Conservation (phyloP, 2,888 invertebrate genomes). For the Aphidoletes aphidimyza region DNA sequence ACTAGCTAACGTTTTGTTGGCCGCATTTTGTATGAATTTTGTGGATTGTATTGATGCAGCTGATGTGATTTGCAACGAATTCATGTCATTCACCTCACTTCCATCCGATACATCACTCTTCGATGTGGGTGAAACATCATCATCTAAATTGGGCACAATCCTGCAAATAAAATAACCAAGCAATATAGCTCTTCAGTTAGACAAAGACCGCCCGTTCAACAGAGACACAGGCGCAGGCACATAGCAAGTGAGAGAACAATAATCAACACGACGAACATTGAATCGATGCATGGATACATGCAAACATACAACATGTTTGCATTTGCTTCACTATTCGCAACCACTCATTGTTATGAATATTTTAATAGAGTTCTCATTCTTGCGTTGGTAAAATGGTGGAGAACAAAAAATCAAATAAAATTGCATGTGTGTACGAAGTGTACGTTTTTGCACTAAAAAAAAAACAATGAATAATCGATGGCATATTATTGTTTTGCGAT, state of each 20-base stretch:
- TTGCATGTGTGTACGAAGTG: slow-evolving; percentile 16
- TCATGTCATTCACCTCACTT: slow-evolving; percentile 66
- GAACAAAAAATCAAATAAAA: background rate
- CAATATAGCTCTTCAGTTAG: slow-evolving; percentile 42
- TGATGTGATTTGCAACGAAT: slow-evolving; percentile 52
- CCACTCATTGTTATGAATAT: background rate
- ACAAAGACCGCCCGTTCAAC: too few species aligned
- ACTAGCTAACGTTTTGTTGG: slow-evolving; percentile 56
- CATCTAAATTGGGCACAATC: slow-evolving; percentile 87
- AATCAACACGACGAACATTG: background rate
- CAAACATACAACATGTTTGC: background rate
- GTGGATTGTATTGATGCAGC: slow-evolving; percentile 57
- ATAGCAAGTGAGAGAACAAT: background rate
- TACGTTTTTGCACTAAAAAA: background rate
- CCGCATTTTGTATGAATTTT: slow-evolving; percentile 56
- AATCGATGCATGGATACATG: too few species aligned
- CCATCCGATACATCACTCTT: slow-evolving; percentile 78
- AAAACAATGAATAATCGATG: slow-evolving; percentile 31
- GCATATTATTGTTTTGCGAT: background rate
- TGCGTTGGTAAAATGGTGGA: background rate
- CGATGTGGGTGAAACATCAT: slow-evolving; percentile 82
- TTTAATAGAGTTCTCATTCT: background rate
- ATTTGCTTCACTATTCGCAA: background rate
- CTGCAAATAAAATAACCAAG: slow-evolving; percentile 69
- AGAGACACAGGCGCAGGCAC: too few species aligned